Evolutionary conservation across 2,888 invertebrate species (phyloP), one percentile per base, ranked within the genome.

Genomic region (Nomada fucata): DNA sequence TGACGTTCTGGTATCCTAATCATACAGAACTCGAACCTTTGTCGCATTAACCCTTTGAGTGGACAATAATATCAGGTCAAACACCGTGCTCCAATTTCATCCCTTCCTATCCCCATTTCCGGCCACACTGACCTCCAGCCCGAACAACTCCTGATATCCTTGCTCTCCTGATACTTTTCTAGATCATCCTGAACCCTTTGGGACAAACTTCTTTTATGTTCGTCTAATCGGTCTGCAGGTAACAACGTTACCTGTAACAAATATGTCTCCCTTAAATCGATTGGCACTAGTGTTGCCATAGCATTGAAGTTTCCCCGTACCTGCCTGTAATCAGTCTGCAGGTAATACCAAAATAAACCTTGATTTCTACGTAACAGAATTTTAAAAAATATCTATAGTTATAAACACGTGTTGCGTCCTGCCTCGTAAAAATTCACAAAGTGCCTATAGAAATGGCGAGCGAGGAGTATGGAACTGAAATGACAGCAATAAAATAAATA

Each of bases 121-220:
- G n/a, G 42, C 65, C 23, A 29, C 26, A 10, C 36, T 57, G 70
- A 61, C 44, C 71, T 23, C 59, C n/a, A 61, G 10, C 71, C 18
- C 11, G 60, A 36, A 5, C 23, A 82, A 42, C 86, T 87, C 79
- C 67, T 84, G 55, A 20, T 64, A 36, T 53, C 42, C 76, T 83
- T 91, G 84, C 55, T 87, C 42, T 47, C 90, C 88, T 90, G 88
- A 81, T 91, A 89, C 67, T 74, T 91, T 90, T 90, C 85, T 88
- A 84, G 87, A 86, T 89, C 88, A 87, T 76, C 72, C 82, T 70
- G 85, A 90, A 88, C 86, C 86, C 88, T 90, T 90, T 83, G 77
- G 86, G 87, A 87, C 81, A 71, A 64, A 74, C 26, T 80, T 61
- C 76, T 85, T 82, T 86, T 61, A 84, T 88, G 84, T 71, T 87